A percentile compares a stretch with the other conserved stretches of the same genome.
These are phyloP conservation scores for Indicator indicator DNA, from an alignment of 2,113 vertebrate genomes.

Conservation along the genomic window DNA sequence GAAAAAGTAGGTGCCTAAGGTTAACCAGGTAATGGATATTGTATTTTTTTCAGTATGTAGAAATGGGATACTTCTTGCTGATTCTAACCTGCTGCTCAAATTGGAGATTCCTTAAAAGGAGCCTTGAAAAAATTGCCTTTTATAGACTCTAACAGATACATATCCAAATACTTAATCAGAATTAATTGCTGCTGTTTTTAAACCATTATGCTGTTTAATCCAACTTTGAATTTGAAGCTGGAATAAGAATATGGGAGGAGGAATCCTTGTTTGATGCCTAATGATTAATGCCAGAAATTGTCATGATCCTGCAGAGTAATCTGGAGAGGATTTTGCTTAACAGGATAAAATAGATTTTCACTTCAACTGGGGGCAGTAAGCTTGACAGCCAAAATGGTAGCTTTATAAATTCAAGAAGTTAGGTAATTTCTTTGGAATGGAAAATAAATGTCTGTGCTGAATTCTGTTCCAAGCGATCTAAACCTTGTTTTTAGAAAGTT, in stretches of 20 bases:
- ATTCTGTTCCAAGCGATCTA: neutral
- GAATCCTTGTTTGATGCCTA: conserved; percentile 13
- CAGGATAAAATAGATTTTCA: conserved; percentile 23
- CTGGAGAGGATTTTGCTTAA: conserved; percentile 57
- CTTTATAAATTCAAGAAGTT: neutral
- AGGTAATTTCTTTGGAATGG: neutral
- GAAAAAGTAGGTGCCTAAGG: neutral
- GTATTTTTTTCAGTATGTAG: neutral
- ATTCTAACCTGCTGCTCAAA: neutral
- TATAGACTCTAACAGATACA: neutral
- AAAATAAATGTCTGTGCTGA: neutral
- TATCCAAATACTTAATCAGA: neutral
- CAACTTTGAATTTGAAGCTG: conserved; percentile 11
- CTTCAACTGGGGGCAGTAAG: neutral
- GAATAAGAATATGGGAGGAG: neutral
- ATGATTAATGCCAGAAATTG: conserved; percentile 40
- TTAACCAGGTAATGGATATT: neutral
- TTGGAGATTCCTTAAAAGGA: neutral
- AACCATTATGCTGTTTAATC: neutral
- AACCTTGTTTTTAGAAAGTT: neutral
- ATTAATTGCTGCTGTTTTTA: neutral
- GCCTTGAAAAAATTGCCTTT: neutral
- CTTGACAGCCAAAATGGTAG: conserved; percentile 24
- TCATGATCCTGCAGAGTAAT: conserved; percentile 45
- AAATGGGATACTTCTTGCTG: neutral